Percentiles rank a stretch among this genome's conserved stretches.
Evolutionary conservation across 2,797 vertebrate species (phyloP).

Genomic region (Melanitta fusca): DNA sequence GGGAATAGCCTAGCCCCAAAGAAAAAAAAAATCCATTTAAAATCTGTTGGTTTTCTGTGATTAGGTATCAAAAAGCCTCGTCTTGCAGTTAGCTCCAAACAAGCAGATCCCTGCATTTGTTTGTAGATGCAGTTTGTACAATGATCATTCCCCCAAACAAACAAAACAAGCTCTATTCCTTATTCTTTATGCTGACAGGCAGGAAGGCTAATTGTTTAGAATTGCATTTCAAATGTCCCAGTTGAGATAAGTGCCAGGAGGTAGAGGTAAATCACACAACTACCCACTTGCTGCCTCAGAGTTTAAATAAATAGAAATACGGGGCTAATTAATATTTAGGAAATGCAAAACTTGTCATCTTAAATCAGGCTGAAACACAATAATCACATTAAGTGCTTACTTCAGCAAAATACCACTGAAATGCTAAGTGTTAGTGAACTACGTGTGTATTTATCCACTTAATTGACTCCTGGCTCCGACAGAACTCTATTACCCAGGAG

Average conservation of each 20-base stretch:
- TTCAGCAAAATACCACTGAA: conserved; percentile 71
- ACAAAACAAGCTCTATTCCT: conserved; percentile 11
- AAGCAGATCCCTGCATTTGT: background rate
- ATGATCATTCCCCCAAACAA: conserved; percentile 33
- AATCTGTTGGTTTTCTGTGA: background rate
- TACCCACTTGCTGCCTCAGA: conserved; percentile 61
- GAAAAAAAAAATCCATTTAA: background rate
- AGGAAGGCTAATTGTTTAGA: conserved; percentile 72
- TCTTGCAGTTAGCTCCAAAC: background rate
- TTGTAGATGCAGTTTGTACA: conserved; percentile 15
- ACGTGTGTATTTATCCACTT: conserved; percentile 72
- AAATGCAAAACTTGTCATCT: conserved; percentile 76
- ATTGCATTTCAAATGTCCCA: conserved; percentile 40
- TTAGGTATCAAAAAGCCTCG: background rate
- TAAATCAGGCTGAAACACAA: conserved; percentile 81
- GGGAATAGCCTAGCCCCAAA: background rate
- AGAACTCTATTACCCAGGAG: conserved; percentile 72
- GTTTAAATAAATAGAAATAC: conserved; percentile 65
- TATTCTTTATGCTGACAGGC: conserved; percentile 60
- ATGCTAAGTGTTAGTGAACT: conserved; percentile 51
- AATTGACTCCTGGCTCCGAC: conserved; percentile 75
- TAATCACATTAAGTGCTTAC: conserved; percentile 76
- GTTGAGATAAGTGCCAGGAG: conserved; percentile 71
- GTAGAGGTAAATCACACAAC: conserved; percentile 69
- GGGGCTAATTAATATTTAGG: conserved; percentile 80